Conservation (phyloP, 2,888 invertebrate genomes). For the Ptilodon capucinus region DNA sequence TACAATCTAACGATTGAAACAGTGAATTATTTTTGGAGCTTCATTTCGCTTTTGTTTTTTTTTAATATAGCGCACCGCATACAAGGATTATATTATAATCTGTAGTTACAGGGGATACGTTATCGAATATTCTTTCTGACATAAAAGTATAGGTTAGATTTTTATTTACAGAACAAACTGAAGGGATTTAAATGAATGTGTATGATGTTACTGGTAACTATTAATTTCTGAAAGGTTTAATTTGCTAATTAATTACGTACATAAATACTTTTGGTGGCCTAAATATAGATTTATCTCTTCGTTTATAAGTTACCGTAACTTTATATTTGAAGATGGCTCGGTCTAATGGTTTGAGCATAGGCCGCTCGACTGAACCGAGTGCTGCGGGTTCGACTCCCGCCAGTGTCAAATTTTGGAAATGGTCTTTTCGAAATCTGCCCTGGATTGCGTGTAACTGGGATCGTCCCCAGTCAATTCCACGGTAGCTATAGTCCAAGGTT, state of each 20-base stretch:
- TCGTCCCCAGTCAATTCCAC: too few species aligned
- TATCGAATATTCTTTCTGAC: too few species aligned
- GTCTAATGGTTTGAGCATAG: too few species aligned
- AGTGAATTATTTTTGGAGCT: not conserved
- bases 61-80: not conserved
- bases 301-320: too few species aligned
- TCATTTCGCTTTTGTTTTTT: not conserved
- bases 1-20: not conserved
- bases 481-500: too few species aligned
- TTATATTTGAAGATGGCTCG: too few species aligned
- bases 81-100: not conserved
- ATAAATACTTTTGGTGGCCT: conserved; percentile 16
- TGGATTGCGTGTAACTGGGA: too few species aligned
- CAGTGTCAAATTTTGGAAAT: too few species aligned
- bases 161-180: not conserved
- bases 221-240: not conserved
- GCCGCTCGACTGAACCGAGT: too few species aligned
- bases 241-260: conserved; percentile 2
- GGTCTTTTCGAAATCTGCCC: too few species aligned
- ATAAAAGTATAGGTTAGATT: not conserved
- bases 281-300: conserved; percentile 15
- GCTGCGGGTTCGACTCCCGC: too few species aligned
- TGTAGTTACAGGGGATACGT: not conserved
- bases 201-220: too few species aligned
- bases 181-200: not conserved